Evolutionary conservation across 92 coral and sea anemone species (phyloP).

Genomic region (Anthopleura xanthogrammica): DNA sequence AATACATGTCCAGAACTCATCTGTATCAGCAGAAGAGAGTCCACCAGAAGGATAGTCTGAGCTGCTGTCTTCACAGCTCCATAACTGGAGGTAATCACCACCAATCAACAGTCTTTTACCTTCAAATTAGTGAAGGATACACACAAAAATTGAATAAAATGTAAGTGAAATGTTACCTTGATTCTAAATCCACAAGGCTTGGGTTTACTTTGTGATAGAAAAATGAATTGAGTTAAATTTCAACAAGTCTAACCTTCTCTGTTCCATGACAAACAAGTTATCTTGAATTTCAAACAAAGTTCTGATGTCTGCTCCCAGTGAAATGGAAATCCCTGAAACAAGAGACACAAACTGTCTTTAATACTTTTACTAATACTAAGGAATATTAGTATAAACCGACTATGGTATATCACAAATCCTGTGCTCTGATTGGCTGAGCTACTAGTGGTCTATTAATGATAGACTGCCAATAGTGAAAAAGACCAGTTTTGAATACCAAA

Average conservation of each 20-base stretch:
- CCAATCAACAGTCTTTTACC: conserved; percentile 87
- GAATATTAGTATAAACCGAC: too few relatives aligned
- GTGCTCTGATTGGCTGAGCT: too few relatives aligned
- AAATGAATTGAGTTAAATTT: not conserved
- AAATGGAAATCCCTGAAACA: conserved; percentile 84
- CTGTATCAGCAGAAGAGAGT: conserved; percentile 20
- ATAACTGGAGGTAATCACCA: conserved; percentile 88
- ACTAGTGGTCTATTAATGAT: too few relatives aligned
- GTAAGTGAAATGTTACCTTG: not conserved
- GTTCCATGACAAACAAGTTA: conserved; percentile 95
- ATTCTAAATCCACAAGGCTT: not conserved
- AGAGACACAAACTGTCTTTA: too few relatives aligned
- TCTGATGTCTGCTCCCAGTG: conserved; percentile 95
- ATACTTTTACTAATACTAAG: too few relatives aligned
- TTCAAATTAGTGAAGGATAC: not conserved
- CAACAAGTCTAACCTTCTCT: conserved; percentile 73
- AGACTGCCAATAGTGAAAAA: too few relatives aligned
- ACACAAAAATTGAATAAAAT: not conserved
- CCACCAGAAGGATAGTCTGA: conserved; percentile 20
- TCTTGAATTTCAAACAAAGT: conserved; percentile 77
- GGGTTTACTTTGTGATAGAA: not conserved
- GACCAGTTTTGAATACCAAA: too few relatives aligned
- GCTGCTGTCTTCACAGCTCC: conserved; percentile 73
- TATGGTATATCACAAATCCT: too few relatives aligned
- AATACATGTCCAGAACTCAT: conserved; percentile 76